These are phyloP conservation scores for Bombus superbus DNA, from an alignment of 1,140 invertebrate species.

Conservation along the genomic window DNA sequence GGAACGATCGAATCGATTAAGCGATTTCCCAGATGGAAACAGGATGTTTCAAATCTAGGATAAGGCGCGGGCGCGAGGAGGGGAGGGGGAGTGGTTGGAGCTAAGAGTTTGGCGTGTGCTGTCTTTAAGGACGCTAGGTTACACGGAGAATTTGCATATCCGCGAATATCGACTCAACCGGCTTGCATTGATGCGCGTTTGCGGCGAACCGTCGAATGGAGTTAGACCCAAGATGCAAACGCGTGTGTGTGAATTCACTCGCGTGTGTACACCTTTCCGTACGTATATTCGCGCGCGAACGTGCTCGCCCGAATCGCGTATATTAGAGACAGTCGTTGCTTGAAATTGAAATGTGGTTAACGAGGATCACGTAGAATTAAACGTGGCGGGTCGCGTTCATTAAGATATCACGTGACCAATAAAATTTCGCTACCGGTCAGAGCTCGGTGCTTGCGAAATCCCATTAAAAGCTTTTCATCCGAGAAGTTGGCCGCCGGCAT, in stretches of 20 bases:
- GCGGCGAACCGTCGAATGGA: constrained; percentile 36
- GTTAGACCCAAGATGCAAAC: background rate
- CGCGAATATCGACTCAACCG: constrained; percentile 39
- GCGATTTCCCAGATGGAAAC: background rate
- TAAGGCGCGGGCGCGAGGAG: too few species aligned
- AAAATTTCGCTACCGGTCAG: background rate
- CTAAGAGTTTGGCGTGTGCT: too few species aligned
- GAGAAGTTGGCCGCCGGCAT: background rate
- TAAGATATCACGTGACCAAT: constrained; percentile 13
- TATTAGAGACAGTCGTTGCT: background rate
- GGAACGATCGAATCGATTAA: background rate
- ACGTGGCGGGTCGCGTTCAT: background rate
- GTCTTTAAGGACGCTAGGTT: constrained; percentile 1
- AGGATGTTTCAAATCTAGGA: background rate
- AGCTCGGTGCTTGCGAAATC: background rate
- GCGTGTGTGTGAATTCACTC: background rate
- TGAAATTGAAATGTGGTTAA: constrained; percentile 40
- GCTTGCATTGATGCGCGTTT: constrained; percentile 26
- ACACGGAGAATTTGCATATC: constrained; percentile 47
- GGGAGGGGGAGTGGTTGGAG: too few species aligned
- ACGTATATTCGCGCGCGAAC: too few species aligned
- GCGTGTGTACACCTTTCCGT: background rate
- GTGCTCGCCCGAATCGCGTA: background rate
- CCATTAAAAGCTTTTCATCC: background rate
- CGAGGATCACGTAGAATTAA: constrained; percentile 20